phyloP scores from a whole-genome alignment of 2,113 vertebrate species.

The Ornithorhynchus anatinus region DNA sequence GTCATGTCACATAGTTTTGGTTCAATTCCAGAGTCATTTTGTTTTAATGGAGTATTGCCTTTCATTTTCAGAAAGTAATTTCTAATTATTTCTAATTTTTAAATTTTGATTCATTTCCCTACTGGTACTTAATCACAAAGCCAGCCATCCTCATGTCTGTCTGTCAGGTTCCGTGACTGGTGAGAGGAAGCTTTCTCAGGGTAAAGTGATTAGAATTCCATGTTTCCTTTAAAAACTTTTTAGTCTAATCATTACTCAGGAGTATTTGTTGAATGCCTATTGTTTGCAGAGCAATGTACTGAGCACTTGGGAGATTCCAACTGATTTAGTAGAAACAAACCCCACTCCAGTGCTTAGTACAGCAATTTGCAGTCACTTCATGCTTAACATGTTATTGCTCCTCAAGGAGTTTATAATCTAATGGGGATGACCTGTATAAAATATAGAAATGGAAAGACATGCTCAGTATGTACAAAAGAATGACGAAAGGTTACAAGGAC shows the following conservation, averaged over 20 bases:
- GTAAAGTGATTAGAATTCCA: constrained; percentile 46
- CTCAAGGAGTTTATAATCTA: too few species aligned
- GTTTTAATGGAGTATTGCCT: constrained; percentile 67
- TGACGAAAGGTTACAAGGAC: too few species aligned
- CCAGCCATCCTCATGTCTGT: constrained; percentile 37
- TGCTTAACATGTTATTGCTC: too few species aligned
- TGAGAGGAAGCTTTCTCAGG: constrained; percentile 35
- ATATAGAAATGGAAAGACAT: too few species aligned
- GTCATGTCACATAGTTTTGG: constrained; percentile 60
- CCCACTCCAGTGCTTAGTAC: too few species aligned
- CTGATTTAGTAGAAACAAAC: too few species aligned
- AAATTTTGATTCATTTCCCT: constrained; percentile 41
- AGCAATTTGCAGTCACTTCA: too few species aligned
- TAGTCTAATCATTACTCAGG: constrained; percentile 56
- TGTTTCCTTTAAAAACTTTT: constrained; percentile 54
- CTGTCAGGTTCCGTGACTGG: constrained; percentile 31
- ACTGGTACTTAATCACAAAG: constrained; percentile 40
- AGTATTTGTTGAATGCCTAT: too few species aligned
- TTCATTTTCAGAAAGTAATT: constrained; percentile 64
- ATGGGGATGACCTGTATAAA: too few species aligned
- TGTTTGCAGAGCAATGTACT: too few species aligned
- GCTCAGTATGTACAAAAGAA: too few species aligned
- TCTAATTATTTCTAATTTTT: constrained; percentile 39
- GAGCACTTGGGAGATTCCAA: too few species aligned
- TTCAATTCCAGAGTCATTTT: constrained; percentile 65